Percentiles rank a stretch among this genome's conserved stretches.
Evolutionary conservation across 2,888 invertebrate species (phyloP).

Genomic region (Mechanitis messenoides): DNA sequence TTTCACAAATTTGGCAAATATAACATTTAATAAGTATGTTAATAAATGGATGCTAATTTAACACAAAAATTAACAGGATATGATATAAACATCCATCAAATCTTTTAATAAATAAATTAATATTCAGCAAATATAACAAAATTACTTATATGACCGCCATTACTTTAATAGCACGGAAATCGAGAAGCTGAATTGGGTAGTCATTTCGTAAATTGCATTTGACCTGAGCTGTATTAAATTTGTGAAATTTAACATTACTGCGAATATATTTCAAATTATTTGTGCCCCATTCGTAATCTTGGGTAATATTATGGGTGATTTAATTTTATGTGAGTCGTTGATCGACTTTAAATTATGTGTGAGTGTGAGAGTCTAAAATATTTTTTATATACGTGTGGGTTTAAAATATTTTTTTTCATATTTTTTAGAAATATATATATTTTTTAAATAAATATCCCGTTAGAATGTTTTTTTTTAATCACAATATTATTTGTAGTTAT

Average conservation of each 20-base stretch:
- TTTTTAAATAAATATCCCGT: too few species aligned
- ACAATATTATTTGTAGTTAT: too few species aligned
- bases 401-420: background rate
- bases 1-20: too few species aligned
- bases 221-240: slow-evolving; percentile 36
- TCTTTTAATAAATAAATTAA: background rate
- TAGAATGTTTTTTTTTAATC: too few species aligned
- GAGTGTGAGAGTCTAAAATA: background rate
- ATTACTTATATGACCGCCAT: slow-evolving; percentile 11
- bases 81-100: slow-evolving; percentile 5
- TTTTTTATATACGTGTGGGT: background rate
- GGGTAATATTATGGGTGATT: slow-evolving; percentile 31
- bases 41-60: too few species aligned
- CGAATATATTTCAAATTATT: slow-evolving; percentile 28
- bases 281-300: slow-evolving; percentile 26
- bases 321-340: slow-evolving; percentile 20
- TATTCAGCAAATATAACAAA: background rate
- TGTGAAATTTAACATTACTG: slow-evolving; percentile 33
- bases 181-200: slow-evolving; percentile 35
- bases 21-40: too few species aligned
- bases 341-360: slow-evolving; percentile 2
- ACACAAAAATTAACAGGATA: background rate
- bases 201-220: slow-evolving; percentile 39
- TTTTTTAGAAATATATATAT: background rate
- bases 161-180: slow-evolving; percentile 27